phyloP scores from a whole-genome alignment of 2,113 vertebrate genomes.

The Siniperca chuatsi region DNA sequence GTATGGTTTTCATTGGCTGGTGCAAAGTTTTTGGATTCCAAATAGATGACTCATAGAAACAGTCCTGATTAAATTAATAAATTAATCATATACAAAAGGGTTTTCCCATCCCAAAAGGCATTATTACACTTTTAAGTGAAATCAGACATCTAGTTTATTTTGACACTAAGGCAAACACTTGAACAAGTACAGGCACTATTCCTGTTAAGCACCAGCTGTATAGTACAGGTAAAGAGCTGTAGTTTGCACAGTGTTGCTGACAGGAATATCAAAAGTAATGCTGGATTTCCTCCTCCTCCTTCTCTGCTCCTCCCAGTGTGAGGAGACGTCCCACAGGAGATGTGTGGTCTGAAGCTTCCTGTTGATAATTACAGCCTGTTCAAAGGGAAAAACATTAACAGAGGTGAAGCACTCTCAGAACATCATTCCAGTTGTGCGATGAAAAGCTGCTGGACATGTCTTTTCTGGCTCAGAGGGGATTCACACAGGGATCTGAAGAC shows the following conservation, averaged over 20 bases:
- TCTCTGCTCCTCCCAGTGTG: neutral
- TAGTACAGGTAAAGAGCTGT: conserved; percentile 5
- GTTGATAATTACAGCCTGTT: conserved; percentile 73
- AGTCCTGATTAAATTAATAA: conserved; percentile 8
- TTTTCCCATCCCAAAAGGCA: neutral
- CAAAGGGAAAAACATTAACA: conserved; percentile 46
- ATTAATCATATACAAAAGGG: neutral
- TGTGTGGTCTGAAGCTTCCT: conserved; percentile 69
- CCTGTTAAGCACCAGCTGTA: neutral
- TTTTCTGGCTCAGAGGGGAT: neutral
- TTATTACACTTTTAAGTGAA: neutral
- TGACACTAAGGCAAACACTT: neutral
- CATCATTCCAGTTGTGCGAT: conserved; percentile 36
- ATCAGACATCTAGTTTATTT: neutral
- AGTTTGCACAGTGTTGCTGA: conserved; percentile 1
- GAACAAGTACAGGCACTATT: conserved; percentile 12
- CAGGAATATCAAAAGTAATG: conserved; percentile 29
- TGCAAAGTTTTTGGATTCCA: conserved; percentile 7
- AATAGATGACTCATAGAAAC: conserved; percentile 2
- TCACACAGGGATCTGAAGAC: neutral
- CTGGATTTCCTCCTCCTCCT: conserved; percentile 27
- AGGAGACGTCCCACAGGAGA: conserved; percentile 32
- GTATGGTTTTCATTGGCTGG: conserved; percentile 17
- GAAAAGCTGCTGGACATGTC: conserved; percentile 22
- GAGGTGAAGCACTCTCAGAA: conserved; percentile 31